Percentiles rank a stretch among this genome's conserved stretches.
These are phyloP conservation scores for Apostichopus japonicus DNA, from an alignment of 35 echinoderm and acorn worm species.

Conservation along the genomic window DNA sequence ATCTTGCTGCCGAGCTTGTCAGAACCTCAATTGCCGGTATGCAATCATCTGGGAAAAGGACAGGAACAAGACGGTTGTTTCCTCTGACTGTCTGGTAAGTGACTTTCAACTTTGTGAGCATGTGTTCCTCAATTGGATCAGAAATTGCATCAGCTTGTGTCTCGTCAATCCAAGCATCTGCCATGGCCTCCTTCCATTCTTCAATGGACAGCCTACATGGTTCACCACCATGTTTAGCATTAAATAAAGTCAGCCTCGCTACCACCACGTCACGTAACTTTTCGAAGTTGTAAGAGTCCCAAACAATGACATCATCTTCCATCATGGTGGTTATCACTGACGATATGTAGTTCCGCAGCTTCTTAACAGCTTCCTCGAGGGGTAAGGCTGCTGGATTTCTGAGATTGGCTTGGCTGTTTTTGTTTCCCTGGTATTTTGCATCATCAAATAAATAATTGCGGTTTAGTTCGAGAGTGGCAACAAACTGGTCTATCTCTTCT, in stretches of 20 bases:
- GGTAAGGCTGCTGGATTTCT: slow-evolving; percentile 51
- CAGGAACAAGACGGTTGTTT: slow-evolving; percentile 66
- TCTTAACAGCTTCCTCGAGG: slow-evolving; percentile 45
- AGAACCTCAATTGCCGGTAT: slow-evolving; percentile 46
- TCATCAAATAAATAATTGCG: slow-evolving; percentile 44
- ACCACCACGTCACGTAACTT: slow-evolving; percentile 59
- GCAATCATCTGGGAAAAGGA: slow-evolving; percentile 63
- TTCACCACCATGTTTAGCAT: slow-evolving; percentile 58
- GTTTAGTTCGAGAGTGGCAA: slow-evolving; percentile 52
- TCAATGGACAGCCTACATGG: slow-evolving; percentile 36
- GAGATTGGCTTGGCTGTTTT: slow-evolving; percentile 59
- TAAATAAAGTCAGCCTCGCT: slow-evolving; percentile 43
- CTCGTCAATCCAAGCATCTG: slow-evolving; percentile 65
- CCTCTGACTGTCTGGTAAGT: slow-evolving; percentile 72
- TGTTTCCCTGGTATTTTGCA: slow-evolving; percentile 42
- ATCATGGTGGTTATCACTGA: slow-evolving; percentile 9
- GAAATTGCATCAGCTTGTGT: slow-evolving; percentile 12
- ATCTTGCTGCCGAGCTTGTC: neutral
- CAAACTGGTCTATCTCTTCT: slow-evolving; percentile 57
- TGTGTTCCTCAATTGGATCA: slow-evolving; percentile 27
- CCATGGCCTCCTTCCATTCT: slow-evolving; percentile 71
- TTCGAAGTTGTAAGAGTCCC: slow-evolving; percentile 49
- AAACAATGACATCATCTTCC: slow-evolving; percentile 32
- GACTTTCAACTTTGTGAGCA: slow-evolving; percentile 39
- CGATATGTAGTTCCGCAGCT: slow-evolving; percentile 42